These are phyloP conservation scores for Vulpes vulpes DNA, from an alignment of 2,113 vertebrate genomes.

Conservation along the genomic window DNA sequence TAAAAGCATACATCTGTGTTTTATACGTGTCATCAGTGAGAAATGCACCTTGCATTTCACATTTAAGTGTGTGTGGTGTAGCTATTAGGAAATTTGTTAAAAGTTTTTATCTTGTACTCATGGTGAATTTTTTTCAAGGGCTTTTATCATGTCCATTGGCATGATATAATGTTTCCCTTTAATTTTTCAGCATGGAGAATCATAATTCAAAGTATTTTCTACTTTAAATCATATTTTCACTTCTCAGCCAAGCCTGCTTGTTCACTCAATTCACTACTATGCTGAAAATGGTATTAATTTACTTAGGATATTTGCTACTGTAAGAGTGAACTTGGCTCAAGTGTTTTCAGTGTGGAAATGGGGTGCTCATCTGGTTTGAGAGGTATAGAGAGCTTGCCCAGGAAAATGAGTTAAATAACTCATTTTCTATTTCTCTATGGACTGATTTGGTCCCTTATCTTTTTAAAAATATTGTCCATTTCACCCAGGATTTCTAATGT, in stretches of 20 bases:
- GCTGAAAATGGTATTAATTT: background rate
- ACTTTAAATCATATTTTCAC: background rate
- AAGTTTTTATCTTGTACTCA: background rate
- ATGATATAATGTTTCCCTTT: background rate
- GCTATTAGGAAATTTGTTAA: background rate
- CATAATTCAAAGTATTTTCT: background rate
- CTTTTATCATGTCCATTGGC: background rate
- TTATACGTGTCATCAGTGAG: background rate
- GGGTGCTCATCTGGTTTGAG: background rate
- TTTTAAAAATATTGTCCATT: background rate
- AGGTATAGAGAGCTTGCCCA: background rate
- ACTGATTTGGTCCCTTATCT: background rate
- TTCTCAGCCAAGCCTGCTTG: background rate
- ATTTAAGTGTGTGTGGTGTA: background rate
- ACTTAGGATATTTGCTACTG: background rate
- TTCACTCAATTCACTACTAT: background rate
- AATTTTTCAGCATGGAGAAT: background rate
- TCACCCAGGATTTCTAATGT: background rate
- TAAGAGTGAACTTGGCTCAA: background rate
- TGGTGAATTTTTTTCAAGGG: background rate
- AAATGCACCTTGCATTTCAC: background rate
- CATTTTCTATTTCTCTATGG: background rate
- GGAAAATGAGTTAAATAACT: background rate
- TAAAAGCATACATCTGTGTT: background rate
- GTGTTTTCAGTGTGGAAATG: background rate